Conservation (phyloP, 2,888 invertebrate species). For the Troglohyphantes excavatus region DNA sequence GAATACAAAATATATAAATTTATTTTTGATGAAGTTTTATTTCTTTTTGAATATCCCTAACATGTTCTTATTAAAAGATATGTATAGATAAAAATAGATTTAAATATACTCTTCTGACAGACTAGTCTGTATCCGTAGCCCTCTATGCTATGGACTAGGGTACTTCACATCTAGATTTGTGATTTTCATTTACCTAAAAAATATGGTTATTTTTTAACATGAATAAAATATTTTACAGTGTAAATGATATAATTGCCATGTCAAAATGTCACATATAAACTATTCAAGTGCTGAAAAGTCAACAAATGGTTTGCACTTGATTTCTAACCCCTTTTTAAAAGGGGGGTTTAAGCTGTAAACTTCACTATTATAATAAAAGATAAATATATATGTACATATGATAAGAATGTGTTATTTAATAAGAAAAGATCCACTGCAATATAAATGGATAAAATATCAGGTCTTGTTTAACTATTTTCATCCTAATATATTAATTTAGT, state of each 20-base stretch:
- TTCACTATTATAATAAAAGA: background rate
- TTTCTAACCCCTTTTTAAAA: conserved; percentile 17
- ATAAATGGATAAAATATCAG: conserved; percentile 1
- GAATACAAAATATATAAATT: background rate
- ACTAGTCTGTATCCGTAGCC: background rate
- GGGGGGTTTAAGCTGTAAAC: conserved; percentile 6
- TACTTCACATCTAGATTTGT: background rate
- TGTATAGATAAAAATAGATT: background rate
- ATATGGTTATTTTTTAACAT: background rate
- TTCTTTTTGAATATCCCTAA: background rate
- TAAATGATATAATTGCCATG: background rate
- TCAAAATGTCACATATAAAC: background rate
- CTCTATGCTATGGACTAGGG: background rate
- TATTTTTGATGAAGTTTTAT: background rate
- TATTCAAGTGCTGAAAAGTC: conserved; percentile 10
- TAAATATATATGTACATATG: conserved; percentile 5
- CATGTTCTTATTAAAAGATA: too few species aligned
- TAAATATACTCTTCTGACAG: background rate
- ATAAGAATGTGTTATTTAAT: background rate
- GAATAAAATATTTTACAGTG: background rate
- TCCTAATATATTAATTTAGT: background rate
- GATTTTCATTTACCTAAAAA: background rate
- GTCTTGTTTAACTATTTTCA: background rate
- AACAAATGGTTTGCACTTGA: background rate
- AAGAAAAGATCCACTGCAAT: background rate